Evolutionary conservation across 2,113 vertebrate species (phyloP), one percentile per base, ranked within the genome.

Genomic region (Ceyx cyanopectus): DNA sequence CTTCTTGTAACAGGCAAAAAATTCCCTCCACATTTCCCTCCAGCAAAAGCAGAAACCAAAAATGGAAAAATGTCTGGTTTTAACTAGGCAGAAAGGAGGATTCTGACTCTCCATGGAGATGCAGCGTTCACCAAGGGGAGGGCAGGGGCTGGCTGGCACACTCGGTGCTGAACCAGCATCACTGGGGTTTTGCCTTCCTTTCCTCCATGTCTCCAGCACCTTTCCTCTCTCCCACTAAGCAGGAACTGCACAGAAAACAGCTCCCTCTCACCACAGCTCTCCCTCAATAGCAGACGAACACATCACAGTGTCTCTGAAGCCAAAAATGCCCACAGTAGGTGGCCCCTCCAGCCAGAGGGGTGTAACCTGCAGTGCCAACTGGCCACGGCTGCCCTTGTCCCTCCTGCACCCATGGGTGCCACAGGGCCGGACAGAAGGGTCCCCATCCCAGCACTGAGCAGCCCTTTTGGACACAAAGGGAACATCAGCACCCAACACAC

Each of bases 401-500:
- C 29, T 37, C 30, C 62, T 16, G 43, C 60, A 10, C 4, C 37
- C 8, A 0, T 0, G 84, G 34, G 7, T 51, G 61, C 27, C 10
- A 7, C 1, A 30, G 40, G 19, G 15, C 26, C 0, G 2, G 34
- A 40, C 54, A 74, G 60, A 8, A 51, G 57, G 22, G 8, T n/a
- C 65, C 63, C 54, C 34, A n/a, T 10, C 30, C 32, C 68, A 50
- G 41, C 48, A 5, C 0, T 8, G 18, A 57, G 58, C 45, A 34
- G 40, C n/a, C 24, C 29, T 50, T 58, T 5, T 3, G 48, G 61
- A 6, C 76, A 24, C 3, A 0, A 5, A 37, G 16, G 9, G 53
- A 21, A 14, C 19, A 3, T 3, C 4, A 3, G 46, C 29, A 17
- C 66, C 46, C 0, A 0, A 3, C 6, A 3, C 1, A 0, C 26